Percentiles rank a stretch among this genome's conserved stretches.
These are phyloP conservation scores for Speoplatyrhinus poulsoni DNA, from an alignment of 2,113 vertebrate genomes.

Conservation along the genomic window DNA sequence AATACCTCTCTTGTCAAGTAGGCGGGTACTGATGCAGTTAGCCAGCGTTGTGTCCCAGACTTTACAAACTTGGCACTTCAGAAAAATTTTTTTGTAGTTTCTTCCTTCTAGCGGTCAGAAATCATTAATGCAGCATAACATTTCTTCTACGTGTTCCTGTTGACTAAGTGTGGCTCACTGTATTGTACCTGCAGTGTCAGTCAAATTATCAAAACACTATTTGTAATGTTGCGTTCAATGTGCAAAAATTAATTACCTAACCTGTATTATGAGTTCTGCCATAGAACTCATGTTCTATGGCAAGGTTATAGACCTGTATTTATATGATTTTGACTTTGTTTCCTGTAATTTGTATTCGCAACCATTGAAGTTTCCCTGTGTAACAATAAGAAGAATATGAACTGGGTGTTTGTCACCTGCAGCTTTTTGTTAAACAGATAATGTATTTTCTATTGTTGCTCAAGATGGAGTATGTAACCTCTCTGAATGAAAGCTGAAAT, in stretches of 20 bases:
- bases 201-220: conserved; percentile 27
- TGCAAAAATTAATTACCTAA: not conserved
- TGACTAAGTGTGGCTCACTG: conserved; percentile 31
- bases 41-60: too few species aligned
- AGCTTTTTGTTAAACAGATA: too few species aligned
- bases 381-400: not conserved
- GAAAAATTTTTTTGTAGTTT: not conserved
- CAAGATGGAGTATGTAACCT: too few species aligned
- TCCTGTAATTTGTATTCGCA: not conserved
- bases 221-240: conserved; percentile 33
- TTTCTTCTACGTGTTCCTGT: not conserved
- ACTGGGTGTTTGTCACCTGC: not conserved
- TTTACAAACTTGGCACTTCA: not conserved
- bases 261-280: too few species aligned
- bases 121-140: too few species aligned
- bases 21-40: too few species aligned
- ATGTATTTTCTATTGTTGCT: too few species aligned
- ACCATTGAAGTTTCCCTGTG: not conserved
- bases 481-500: not conserved
- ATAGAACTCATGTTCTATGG: too few species aligned
- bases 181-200: conserved; percentile 19
- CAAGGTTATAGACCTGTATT: not conserved
- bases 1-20: too few species aligned
- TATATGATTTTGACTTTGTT: not conserved
- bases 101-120: too few species aligned